Evolutionary conservation across 2,888 invertebrate species (phyloP).

Genomic region (Netelia virgata): DNA sequence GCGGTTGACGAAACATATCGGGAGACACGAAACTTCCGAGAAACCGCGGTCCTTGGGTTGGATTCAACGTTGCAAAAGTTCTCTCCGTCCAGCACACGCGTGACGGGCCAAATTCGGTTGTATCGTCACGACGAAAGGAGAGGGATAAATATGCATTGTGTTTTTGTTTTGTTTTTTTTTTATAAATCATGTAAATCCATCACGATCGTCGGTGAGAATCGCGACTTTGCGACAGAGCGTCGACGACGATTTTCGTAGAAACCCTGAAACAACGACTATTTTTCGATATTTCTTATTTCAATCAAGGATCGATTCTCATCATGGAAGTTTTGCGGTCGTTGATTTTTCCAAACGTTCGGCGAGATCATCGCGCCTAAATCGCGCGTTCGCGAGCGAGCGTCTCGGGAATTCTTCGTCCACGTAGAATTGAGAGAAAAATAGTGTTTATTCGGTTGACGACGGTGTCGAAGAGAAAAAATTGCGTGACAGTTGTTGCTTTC

Average conservation of each 20-base stretch:
- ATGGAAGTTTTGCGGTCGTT: not conserved
- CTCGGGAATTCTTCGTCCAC: too few species aligned
- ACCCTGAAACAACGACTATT: not conserved
- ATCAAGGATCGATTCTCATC: not conserved
- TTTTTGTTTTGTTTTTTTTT: too few species aligned
- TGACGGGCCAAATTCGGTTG: slow-evolving; percentile 56
- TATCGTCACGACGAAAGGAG: slow-evolving; percentile 32
- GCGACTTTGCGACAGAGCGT: not conserved
- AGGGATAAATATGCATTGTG: slow-evolving; percentile 24
- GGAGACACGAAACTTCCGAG: slow-evolving; percentile 82
- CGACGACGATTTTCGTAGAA: slow-evolving; percentile 3
- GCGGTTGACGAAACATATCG: slow-evolving; percentile 83
- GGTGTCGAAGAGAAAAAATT: not conserved
- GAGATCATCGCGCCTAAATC: not conserved
- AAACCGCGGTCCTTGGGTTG: slow-evolving; percentile 71
- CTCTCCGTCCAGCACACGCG: slow-evolving; percentile 33
- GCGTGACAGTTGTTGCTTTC: slow-evolving; percentile 23
- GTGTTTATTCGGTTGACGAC: not conserved
- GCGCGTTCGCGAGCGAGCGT: too few species aligned
- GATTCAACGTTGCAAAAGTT: slow-evolving; percentile 56
- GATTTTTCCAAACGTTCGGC: not conserved
- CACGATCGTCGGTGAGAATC: slow-evolving; percentile 5
- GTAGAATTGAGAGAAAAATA: too few species aligned
- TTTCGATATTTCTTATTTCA: not conserved
- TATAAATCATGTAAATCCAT: slow-evolving; percentile 26